Evolutionary conservation across 1,140 invertebrate species (phyloP).

Genomic region (Hydropsyche tenuis): DNA sequence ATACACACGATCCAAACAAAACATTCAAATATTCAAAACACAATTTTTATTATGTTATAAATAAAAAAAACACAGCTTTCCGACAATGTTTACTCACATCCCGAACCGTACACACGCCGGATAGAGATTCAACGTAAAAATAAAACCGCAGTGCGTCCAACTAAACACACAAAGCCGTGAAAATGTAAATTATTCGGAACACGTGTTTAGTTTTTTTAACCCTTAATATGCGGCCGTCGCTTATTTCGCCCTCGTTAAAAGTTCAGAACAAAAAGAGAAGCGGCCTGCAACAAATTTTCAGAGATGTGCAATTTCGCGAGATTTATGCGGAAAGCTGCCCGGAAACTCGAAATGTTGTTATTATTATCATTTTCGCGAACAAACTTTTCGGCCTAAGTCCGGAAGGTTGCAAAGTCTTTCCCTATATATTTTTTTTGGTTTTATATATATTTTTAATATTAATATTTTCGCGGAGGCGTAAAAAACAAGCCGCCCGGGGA

Average conservation of each 20-base stretch:
- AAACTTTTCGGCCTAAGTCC: slow-evolving; percentile 8
- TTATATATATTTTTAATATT: too few species aligned
- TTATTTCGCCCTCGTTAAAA: neutral
- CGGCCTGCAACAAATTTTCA: slow-evolving; percentile 24
- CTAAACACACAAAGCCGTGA: neutral
- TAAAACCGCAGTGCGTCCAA: too few species aligned
- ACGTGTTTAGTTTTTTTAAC: neutral
- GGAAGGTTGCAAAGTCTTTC: neutral
- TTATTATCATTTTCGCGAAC: neutral
- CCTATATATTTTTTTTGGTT: too few species aligned
- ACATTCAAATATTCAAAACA: too few species aligned
- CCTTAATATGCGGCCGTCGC: neutral
- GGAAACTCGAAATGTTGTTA: slow-evolving; percentile 7
- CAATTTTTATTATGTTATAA: too few species aligned
- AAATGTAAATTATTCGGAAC: neutral
- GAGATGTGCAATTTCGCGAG: slow-evolving; percentile 31
- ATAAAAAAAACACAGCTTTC: too few species aligned
- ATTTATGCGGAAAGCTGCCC: slow-evolving; percentile 10
- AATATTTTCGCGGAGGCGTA: neutral
- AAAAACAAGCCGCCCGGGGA: neutral
- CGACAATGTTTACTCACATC: too few species aligned
- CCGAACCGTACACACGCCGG: too few species aligned
- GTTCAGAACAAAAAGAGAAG: neutral
- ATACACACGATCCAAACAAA: too few species aligned
- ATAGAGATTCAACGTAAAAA: too few species aligned